A percentile compares a stretch with the other conserved stretches of the same genome.
Evolutionary conservation across 2,888 invertebrate species (phyloP).

Genomic region (Folsomia candida): DNA sequence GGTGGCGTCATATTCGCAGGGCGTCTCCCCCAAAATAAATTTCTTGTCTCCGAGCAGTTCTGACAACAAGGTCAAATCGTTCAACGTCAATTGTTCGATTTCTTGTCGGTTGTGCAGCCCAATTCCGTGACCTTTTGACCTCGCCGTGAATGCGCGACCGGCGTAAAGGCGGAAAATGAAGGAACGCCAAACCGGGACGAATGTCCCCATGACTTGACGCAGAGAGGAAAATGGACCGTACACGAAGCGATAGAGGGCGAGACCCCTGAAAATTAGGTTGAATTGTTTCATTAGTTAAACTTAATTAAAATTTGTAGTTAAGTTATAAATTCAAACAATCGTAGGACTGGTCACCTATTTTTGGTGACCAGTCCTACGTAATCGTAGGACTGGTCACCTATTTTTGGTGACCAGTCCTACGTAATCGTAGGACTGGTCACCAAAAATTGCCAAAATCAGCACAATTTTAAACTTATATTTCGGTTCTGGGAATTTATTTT

Average conservation of each 20-base stretch:
- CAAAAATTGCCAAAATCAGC: too few species aligned
- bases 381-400: too few species aligned
- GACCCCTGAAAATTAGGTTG: background rate
- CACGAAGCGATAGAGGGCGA: background rate
- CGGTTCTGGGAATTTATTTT: background rate
- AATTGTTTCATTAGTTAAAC: too few species aligned
- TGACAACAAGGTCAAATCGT: constrained; percentile 35
- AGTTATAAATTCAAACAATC: too few species aligned
- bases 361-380: too few species aligned
- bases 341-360: too few species aligned
- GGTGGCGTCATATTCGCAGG: constrained; percentile 52
- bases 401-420: too few species aligned
- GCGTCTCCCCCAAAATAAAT: constrained; percentile 45
- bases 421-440: too few species aligned
- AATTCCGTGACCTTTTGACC: constrained; percentile 37
- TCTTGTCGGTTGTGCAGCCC: constrained; percentile 41
- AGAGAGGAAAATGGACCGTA: background rate
- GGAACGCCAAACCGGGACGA: background rate
- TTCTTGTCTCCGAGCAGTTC: constrained; percentile 39
- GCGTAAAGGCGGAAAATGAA: background rate
- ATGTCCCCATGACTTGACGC: background rate
- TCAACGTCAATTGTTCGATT: constrained; percentile 34
- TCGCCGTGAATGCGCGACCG: background rate
- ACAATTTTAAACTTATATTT: too few species aligned
- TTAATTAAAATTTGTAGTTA: too few species aligned